Evolutionary conservation across 2,113 vertebrate species (phyloP).

Genomic region (Panthera uncia): DNA sequence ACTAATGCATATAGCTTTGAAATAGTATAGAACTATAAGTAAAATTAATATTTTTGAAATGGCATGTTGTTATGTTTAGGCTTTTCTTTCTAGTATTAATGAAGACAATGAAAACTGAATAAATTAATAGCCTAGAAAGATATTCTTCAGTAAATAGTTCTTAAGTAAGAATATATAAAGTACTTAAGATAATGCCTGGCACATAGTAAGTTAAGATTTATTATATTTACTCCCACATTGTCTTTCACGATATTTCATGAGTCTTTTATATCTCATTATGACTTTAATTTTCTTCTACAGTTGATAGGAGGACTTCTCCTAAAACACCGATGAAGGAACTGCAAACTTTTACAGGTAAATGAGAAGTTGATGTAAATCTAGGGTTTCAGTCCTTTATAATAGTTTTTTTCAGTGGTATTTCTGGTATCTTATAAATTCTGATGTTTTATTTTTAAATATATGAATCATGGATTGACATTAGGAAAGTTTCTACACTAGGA

Average conservation of each 20-base stretch:
- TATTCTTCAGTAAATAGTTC: not conserved
- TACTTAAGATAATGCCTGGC: not conserved
- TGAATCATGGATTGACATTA: not conserved
- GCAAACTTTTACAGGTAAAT: slow-evolving; percentile 23
- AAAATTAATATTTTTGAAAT: not conserved
- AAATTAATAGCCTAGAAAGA: not conserved
- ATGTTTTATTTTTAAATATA: not conserved
- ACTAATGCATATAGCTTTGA: not conserved
- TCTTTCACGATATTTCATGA: not conserved
- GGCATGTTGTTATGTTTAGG: not conserved
- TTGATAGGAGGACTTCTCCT: not conserved
- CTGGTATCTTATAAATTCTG: not conserved
- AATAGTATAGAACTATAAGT: not conserved
- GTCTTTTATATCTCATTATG: not conserved
- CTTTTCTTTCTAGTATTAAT: not conserved
- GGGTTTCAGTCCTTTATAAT: not conserved
- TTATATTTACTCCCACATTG: not conserved
- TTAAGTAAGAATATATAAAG: not conserved
- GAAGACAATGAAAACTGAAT: not conserved
- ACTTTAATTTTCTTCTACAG: slow-evolving; percentile 7
- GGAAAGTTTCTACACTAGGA: not conserved
- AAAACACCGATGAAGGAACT: not conserved
- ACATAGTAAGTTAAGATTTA: not conserved
- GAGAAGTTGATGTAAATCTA: not conserved
- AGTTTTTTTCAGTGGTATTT: not conserved